phyloP scores from a whole-genome alignment of 2,113 vertebrate species.

The Lagopus leucura region DNA sequence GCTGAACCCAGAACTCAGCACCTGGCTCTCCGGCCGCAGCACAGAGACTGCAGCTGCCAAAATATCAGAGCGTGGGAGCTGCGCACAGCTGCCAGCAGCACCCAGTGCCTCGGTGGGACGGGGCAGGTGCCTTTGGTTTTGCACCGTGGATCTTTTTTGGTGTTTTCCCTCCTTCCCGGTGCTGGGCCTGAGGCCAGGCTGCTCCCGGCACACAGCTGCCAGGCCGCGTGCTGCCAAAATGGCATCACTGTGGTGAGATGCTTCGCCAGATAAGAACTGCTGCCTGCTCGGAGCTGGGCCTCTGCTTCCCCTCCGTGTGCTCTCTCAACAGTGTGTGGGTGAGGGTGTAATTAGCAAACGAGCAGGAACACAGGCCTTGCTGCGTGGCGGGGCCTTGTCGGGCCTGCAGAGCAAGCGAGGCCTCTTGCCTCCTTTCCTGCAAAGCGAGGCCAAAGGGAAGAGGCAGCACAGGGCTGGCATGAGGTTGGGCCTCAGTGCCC shows the following conservation, averaged over 20 bases:
- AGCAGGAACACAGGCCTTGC: not conserved
- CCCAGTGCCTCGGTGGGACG: not conserved
- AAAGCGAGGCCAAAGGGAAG: not conserved
- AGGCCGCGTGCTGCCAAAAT: slow-evolving; percentile 19
- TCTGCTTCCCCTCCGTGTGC: not conserved
- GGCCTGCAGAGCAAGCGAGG: not conserved
- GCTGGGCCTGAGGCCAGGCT: not conserved
- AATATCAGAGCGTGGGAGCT: not conserved
- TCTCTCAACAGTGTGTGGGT: not conserved
- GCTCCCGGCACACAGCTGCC: slow-evolving; percentile 5
- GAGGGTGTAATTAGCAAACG: not conserved
- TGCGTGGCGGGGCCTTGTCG: not conserved
- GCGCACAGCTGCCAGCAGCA: not conserved
- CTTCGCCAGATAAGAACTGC: not conserved
- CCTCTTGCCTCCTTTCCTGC: not conserved
- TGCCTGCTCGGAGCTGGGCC: not conserved
- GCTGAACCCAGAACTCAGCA: not conserved
- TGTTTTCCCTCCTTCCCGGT: rapidly evolving
- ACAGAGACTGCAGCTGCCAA: not conserved
- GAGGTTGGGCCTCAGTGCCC: rapidly evolving
- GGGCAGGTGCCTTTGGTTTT: slow-evolving; percentile 28
- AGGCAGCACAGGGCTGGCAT: not conserved
- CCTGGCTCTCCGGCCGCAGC: not conserved
- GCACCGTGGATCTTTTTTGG: not conserved
- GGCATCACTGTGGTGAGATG: not conserved